phyloP scores from a whole-genome alignment of 2,113 vertebrate genomes.

The Proteles cristata region DNA sequence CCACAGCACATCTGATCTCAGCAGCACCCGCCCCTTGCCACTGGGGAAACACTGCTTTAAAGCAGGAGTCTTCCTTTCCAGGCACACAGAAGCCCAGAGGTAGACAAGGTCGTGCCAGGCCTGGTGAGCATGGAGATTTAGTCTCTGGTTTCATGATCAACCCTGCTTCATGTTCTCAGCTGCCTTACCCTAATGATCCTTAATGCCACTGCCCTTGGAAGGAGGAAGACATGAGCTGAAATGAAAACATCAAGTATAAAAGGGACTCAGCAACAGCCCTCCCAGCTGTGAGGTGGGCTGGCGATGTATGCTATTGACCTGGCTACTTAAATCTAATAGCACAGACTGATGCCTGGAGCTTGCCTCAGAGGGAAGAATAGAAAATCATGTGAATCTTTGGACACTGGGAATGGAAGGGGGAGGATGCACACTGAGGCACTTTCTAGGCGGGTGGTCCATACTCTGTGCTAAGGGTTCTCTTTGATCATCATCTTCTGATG shows the following conservation, averaged over 20 bases:
- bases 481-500: conserved; percentile 73
- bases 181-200: conserved; percentile 78
- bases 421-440: not conserved
- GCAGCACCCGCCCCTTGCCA: conserved; percentile 73
- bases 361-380: conserved; percentile 17
- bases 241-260: conserved; percentile 77
- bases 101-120: conserved; percentile 80
- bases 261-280: conserved; percentile 45
- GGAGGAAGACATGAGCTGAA: conserved; percentile 80
- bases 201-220: conserved; percentile 79
- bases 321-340: conserved; percentile 65
- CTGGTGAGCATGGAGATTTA: conserved; percentile 77
- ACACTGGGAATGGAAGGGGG: not conserved
- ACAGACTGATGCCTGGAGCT: conserved; percentile 32
- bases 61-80: conserved; percentile 69
- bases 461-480: conserved; percentile 22
- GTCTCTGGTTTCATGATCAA: conserved; percentile 77
- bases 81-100: conserved; percentile 80
- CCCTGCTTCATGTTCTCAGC: conserved; percentile 63
- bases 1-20: conserved; percentile 84
- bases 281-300: conserved; percentile 35
- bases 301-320: conserved; percentile 42
- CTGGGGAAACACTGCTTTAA: conserved; percentile 81
- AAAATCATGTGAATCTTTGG: conserved; percentile 41
- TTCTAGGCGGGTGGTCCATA: conserved; percentile 67